Percentiles rank a stretch among this genome's conserved stretches.
Evolutionary conservation across 2,113 vertebrate species (phyloP).

Genomic region (Hydropotes inermis): DNA sequence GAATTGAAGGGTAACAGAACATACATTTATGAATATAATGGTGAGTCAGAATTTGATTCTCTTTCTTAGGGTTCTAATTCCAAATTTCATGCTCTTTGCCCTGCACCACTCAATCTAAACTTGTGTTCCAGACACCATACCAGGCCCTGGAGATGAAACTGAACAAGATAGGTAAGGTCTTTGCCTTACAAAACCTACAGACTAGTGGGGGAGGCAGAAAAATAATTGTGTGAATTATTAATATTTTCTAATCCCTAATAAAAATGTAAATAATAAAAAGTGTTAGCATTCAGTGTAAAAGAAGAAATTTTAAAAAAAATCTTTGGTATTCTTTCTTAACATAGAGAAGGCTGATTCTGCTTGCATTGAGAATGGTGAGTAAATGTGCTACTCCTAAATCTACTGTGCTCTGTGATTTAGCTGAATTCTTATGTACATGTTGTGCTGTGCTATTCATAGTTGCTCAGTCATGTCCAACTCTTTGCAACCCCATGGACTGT

Average conservation of each 20-base stretch:
- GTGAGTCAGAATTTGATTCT: background rate
- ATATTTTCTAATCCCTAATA: background rate
- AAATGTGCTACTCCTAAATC: background rate
- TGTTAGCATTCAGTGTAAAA: background rate
- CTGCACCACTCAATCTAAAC: background rate
- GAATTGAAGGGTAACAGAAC: background rate
- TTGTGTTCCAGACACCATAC: background rate
- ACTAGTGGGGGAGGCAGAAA: background rate
- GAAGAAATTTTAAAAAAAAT: background rate
- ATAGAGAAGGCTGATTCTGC: background rate
- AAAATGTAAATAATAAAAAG: background rate
- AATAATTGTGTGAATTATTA: background rate
- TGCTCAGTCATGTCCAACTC: background rate
- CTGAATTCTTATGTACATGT: background rate
- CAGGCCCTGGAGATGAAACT: background rate
- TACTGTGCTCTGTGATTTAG: background rate
- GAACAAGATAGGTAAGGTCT: background rate
- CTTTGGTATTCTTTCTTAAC: background rate
- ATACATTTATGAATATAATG: background rate
- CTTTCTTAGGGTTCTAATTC: background rate
- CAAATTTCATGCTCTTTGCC: background rate
- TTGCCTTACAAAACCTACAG: background rate
- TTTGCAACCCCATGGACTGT: background rate
- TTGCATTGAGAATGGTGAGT: background rate
- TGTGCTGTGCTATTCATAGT: background rate